Evolutionary conservation across 2,888 invertebrate species (phyloP), one percentile per base, ranked within the genome.

Genomic region (Aphelenchoides bicaudatus): DNA sequence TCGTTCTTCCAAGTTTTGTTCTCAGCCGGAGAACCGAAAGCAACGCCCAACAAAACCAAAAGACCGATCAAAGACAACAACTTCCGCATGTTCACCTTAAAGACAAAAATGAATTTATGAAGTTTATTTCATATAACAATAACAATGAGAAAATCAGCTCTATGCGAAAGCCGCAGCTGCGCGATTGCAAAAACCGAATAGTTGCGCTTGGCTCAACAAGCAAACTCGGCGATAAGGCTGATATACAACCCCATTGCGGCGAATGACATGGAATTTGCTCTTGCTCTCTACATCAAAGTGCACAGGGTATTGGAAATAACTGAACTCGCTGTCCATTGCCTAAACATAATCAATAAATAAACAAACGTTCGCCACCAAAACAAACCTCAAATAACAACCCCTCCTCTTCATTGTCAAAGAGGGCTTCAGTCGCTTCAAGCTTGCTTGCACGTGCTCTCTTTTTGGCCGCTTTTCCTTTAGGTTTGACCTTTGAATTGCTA

Each of bases 341-440:
- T 52, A 5, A 52, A 48, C 16, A 10, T 21, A 27, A 13, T 57
- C 13, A 13, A 5, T 34, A 56, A 10, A 16, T 1, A 53, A 16
- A 27, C n/a, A 21, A 53, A 27, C 3, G 10, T 5, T 6, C 46
- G 6, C 16, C 19, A 48, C 25, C 16, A 25, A 1, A 27, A n/a
- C 52, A 34, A 19, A 66, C 68, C 53, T 71, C 58, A 51, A 71
- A 67, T 10, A 75, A 59, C 5, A 69, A 47, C 19, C 61, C 62
- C 39, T 75, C 75, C 54, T 75, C 75, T 21, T 52, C 48, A 54
- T 73, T 73, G 47, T 75, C 75, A 51, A 62, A 75, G 25, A 67
- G 53, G 10, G 71, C 54, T 3, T 68, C 68, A 16, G 68, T 62
- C 13, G 57, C 55, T 2, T 61, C 62, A 5, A 70, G 48, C 8